phyloP scores from a whole-genome alignment of 2,113 vertebrate species.

The Gulo gulo region DNA sequence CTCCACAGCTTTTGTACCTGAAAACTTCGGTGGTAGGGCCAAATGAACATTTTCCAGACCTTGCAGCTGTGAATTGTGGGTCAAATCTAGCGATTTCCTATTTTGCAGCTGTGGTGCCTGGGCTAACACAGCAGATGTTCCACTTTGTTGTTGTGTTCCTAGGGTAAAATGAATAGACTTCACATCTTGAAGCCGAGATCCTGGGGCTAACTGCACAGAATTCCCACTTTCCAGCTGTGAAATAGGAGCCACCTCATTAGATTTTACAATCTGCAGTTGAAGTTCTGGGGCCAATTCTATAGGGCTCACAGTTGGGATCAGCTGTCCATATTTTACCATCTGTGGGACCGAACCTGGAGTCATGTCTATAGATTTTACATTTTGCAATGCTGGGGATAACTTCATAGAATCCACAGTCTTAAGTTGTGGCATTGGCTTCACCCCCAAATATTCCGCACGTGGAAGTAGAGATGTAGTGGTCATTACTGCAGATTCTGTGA shows the following conservation, averaged over 20 bases:
- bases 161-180: not conserved
- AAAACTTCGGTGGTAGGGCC: not conserved
- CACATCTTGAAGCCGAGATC: not conserved
- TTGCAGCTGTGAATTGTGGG: constrained; percentile 22
- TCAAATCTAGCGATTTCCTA: not conserved
- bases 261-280: constrained; percentile 3
- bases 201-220: not conserved
- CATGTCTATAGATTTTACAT: constrained; percentile 34
- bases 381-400: not conserved
- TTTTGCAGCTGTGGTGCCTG: not conserved
- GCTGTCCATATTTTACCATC: not conserved
- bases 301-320: not conserved
- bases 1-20: constrained; percentile 16
- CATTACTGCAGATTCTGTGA: constrained; percentile 18
- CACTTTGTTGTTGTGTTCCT: constrained; percentile 20
- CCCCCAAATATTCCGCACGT: not conserved
- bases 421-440: not conserved
- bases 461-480: not conserved
- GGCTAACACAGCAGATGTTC: constrained; percentile 9
- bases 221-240: not conserved
- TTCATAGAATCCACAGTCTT: not conserved
- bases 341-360: not conserved
- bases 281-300: not conserved
- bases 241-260: not conserved
- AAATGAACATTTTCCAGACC: constrained; percentile 7